Percentiles rank a stretch among this genome's conserved stretches.
Conservation (phyloP, 35 echinoderm and acorn worm species). For the Lytechinus variegatus region DNA sequence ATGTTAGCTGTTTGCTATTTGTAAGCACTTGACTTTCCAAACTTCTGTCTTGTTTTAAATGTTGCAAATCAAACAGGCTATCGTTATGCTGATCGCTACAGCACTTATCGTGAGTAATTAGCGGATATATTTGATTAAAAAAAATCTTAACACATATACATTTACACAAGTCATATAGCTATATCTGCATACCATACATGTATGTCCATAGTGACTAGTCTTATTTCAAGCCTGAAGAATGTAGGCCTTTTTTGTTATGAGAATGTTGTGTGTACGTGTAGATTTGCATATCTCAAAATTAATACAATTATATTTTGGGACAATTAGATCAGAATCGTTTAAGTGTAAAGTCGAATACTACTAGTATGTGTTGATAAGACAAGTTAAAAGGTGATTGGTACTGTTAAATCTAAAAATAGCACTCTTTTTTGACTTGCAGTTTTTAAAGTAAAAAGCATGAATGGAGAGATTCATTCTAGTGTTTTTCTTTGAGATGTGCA, state of each 20-base stretch:
- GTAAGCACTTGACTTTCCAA: neutral
- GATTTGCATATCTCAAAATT: neutral
- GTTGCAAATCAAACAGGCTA: slow-evolving; percentile 38
- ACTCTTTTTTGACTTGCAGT: too few relatives aligned
- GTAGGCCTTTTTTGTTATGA: neutral
- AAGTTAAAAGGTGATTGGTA: too few relatives aligned
- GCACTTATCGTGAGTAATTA: slow-evolving; percentile 45
- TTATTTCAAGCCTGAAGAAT: neutral
- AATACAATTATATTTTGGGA: neutral
- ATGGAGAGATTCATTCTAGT: too few relatives aligned
- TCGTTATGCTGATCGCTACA: slow-evolving; percentile 46
- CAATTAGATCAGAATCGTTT: neutral
- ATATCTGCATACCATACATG: neutral
- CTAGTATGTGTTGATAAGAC: too few relatives aligned
- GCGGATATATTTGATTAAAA: neutral
- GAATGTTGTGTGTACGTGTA: neutral
- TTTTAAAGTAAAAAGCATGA: too few relatives aligned
- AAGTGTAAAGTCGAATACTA: too few relatives aligned
- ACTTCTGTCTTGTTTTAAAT: slow-evolving; percentile 26
- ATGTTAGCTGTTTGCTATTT: neutral
- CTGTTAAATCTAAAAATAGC: too few relatives aligned
- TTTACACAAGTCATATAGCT: neutral
- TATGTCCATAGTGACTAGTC: too few relatives aligned
- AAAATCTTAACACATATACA: neutral
- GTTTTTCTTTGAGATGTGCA: too few relatives aligned